phyloP scores from a whole-genome alignment of 2,888 invertebrate genomes.

The Leptopilina drosophilae region DNA sequence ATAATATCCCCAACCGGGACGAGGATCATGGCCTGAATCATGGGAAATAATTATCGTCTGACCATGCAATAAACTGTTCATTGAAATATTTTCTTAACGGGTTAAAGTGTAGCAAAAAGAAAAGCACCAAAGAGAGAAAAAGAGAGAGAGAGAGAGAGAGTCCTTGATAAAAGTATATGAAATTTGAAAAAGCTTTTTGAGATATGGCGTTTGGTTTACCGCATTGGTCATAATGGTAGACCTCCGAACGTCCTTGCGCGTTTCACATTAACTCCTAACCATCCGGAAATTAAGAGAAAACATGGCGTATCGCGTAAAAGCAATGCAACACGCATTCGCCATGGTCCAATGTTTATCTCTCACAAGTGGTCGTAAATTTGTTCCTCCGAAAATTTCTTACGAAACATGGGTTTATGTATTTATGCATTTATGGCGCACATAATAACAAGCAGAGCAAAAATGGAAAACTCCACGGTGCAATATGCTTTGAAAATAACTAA shows the following conservation, averaged over 20 bases:
- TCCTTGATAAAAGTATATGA: slow-evolving; percentile 45
- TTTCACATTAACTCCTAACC: slow-evolving; percentile 41
- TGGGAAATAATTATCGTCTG: background rate
- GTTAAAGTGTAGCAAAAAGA: background rate
- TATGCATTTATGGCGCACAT: slow-evolving; percentile 52
- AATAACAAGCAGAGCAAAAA: slow-evolving; percentile 30
- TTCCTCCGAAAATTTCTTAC: slow-evolving; percentile 52
- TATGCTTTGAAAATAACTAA: background rate
- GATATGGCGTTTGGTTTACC: slow-evolving; percentile 61
- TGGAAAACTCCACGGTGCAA: slow-evolving; percentile 16
- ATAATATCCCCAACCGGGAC: background rate
- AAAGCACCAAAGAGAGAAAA: too few species aligned
- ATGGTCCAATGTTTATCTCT: slow-evolving; percentile 30
- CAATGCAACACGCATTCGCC: slow-evolving; percentile 11
- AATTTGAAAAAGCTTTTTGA: slow-evolving; percentile 47
- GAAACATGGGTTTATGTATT: slow-evolving; percentile 55
- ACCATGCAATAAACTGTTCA: background rate
- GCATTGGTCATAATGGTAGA: slow-evolving; percentile 65
- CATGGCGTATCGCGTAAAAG: slow-evolving; percentile 27
- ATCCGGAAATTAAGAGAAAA: slow-evolving; percentile 46
- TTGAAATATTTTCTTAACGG: background rate
- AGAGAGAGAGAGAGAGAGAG: background rate
- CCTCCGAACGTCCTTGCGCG: slow-evolving; percentile 61
- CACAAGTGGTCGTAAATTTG: slow-evolving; percentile 55
- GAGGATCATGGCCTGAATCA: background rate